Conservation (phyloP, 2,797 vertebrate species). For the Sandelia bainsii region DNA sequence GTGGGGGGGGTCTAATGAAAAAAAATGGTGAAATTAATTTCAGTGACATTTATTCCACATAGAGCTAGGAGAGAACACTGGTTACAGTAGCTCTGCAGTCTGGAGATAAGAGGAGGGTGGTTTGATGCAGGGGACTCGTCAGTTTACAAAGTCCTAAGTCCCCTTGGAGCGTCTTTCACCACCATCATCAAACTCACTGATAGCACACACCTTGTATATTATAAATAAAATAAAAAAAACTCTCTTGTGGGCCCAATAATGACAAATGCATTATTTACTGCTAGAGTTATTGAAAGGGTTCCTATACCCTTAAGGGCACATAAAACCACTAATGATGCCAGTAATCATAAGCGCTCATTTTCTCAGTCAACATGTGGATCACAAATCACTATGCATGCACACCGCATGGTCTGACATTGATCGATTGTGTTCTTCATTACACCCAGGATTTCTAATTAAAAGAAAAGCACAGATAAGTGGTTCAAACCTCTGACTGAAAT, state of each 20-base stretch:
- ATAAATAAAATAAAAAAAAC: constrained; percentile 80
- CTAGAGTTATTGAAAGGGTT: constrained; percentile 53
- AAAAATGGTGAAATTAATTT: constrained; percentile 94
- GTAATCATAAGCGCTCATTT: constrained; percentile 77
- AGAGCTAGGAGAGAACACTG: constrained; percentile 87
- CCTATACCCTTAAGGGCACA: constrained; percentile 69
- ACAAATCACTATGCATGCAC: constrained; percentile 68
- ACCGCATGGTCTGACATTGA: constrained; percentile 75
- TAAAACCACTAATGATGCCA: constrained; percentile 71
- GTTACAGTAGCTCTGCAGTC: constrained; percentile 92
- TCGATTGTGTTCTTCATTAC: constrained; percentile 85
- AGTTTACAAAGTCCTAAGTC: constrained; percentile 89
- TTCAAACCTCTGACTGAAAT: constrained; percentile 77
- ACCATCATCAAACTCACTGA: constrained; percentile 84
- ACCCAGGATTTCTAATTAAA: constrained; percentile 86
- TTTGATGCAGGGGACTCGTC: constrained; percentile 88
- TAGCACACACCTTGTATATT: constrained; percentile 89
- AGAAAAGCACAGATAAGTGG: constrained; percentile 85
- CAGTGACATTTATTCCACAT: constrained; percentile 96
- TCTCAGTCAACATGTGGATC: constrained; percentile 71
- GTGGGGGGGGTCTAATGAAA: constrained; percentile 72
- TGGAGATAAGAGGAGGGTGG: constrained; percentile 93
- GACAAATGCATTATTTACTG: constrained; percentile 69
- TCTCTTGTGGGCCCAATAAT: constrained; percentile 55
- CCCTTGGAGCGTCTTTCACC: constrained; percentile 87